Conservation (phyloP, 1,140 invertebrate species). For the Bilobella aurantiaca region DNA sequence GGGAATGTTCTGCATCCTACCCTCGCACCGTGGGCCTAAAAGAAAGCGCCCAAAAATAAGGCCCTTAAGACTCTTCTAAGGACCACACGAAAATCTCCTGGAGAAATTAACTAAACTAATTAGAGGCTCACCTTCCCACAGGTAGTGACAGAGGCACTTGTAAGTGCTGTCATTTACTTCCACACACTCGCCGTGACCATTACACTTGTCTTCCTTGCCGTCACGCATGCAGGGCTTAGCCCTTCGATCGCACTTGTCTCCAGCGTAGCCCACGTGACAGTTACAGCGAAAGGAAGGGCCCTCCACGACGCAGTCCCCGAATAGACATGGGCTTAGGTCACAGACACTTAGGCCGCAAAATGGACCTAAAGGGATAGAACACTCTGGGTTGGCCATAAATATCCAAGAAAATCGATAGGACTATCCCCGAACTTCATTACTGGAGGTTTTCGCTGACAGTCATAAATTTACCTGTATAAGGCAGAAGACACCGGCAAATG, state of each 20-base stretch:
- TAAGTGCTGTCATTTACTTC: constrained; percentile 51
- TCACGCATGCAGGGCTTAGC: constrained; percentile 48
- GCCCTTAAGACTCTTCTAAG: no score
- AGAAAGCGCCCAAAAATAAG: no score
- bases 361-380: constrained; percentile 44
- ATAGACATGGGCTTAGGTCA: constrained; percentile 57
- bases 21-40: constrained; percentile 48
- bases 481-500: constrained; percentile 53
- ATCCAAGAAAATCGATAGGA: background rate
- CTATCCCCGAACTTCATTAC: constrained; percentile 20
- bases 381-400: background rate
- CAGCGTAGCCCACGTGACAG: constrained; percentile 49
- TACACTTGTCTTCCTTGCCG: constrained; percentile 49
- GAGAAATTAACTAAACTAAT: background rate
- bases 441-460: no score
- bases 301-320: constrained; percentile 53
- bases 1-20: constrained; percentile 52
- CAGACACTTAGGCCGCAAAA: constrained; percentile 60
- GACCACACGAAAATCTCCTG: constrained; percentile 1
- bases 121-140: constrained; percentile 52
- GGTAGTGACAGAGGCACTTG: constrained; percentile 57
- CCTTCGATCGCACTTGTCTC: constrained; percentile 49
- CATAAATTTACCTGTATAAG: no score
- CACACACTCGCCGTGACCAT: constrained; percentile 55
- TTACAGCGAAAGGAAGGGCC: constrained; percentile 42